phyloP scores from a whole-genome alignment of 92 coral and sea anemone species.

The Epizoanthus illoricatus region DNA sequence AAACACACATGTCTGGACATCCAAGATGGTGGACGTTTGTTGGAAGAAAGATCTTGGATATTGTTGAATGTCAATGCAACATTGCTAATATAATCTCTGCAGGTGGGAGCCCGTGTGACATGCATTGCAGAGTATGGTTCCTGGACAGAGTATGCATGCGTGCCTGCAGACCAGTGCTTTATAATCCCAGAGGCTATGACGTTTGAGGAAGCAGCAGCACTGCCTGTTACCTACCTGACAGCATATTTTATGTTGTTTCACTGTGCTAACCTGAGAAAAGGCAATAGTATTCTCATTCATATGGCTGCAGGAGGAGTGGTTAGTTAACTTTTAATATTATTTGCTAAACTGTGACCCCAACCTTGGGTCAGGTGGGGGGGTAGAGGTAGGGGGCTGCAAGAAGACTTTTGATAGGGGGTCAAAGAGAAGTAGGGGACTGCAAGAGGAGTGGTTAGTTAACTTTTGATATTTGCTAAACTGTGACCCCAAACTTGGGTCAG shows the following conservation, averaged over 20 bases:
- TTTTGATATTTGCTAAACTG: no score
- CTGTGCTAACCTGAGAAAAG: constrained; percentile 64
- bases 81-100: neutral
- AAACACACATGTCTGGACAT: no score
- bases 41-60: neutral
- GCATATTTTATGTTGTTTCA: constrained; percentile 90
- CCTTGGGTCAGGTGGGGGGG: no score
- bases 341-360: no score
- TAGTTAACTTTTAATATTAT: constrained; percentile 36
- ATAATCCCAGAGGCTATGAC: constrained; percentile 87
- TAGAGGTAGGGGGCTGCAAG: no score
- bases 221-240: constrained; percentile 76
- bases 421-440: no score
- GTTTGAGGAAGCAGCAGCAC: constrained; percentile 95
- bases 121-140: constrained; percentile 60
- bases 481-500: no score
- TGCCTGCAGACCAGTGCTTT: constrained; percentile 51
- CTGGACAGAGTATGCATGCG: constrained; percentile 80
- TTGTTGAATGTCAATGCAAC: neutral
- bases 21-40: no score
- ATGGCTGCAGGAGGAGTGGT: constrained; percentile 99
- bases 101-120: constrained; percentile 90
- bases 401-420: no score
- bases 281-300: constrained; percentile 86
- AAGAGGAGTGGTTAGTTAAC: no score